phyloP scores from a whole-genome alignment of 2,888 invertebrate species.

The Cantharis flavilabris region DNA sequence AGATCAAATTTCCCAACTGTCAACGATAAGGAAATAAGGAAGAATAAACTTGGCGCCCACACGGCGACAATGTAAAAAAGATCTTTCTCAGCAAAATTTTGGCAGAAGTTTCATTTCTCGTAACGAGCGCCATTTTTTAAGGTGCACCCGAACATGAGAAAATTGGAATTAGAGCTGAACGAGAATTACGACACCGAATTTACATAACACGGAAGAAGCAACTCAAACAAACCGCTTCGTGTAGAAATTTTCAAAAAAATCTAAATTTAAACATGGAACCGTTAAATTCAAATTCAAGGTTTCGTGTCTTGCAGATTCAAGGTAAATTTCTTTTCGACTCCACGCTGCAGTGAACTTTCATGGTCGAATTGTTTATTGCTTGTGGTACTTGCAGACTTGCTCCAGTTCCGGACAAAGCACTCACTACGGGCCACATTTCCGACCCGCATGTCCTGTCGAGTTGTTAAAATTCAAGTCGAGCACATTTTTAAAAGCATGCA shows the following conservation, averaged over 20 bases:
- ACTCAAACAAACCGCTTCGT: background rate
- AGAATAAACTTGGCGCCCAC: background rate
- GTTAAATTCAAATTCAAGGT: background rate
- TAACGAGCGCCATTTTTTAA: slow-evolving; percentile 13
- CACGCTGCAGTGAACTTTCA: background rate
- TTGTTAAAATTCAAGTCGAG: background rate
- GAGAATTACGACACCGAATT: slow-evolving; percentile 38
- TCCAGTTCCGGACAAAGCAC: background rate
- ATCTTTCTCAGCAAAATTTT: background rate
- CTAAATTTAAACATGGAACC: background rate
- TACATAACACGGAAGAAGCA: slow-evolving; percentile 37
- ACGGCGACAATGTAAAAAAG: background rate
- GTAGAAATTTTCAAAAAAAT: background rate
- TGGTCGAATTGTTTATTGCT: background rate
- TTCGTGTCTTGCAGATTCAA: background rate
- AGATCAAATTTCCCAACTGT: background rate
- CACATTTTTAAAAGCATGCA: background rate
- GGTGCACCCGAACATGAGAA: slow-evolving; percentile 5
- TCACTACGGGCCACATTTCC: background rate
- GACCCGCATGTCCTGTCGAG: background rate
- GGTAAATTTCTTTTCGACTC: background rate
- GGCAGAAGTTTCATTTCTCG: background rate
- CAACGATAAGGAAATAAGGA: background rate
- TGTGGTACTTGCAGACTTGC: background rate
- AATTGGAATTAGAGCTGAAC: slow-evolving; percentile 42